Percentiles rank a stretch among this genome's conserved stretches.
Conservation (phyloP, 1,140 invertebrate species). For the Scaptodrosophila lebanonensis region DNA sequence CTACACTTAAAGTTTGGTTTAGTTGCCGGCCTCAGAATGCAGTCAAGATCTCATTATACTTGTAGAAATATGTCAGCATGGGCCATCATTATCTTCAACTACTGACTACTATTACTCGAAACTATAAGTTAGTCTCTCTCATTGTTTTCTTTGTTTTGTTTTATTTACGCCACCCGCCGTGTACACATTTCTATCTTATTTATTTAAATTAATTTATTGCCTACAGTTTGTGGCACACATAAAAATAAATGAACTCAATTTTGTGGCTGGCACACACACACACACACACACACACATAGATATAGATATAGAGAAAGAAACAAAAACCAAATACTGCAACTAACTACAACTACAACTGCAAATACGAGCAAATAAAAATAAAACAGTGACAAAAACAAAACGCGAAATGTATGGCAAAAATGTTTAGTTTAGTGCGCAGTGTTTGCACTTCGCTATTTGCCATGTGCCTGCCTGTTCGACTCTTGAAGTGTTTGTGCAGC, state of each 20-base stretch:
- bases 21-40: too few relatives aligned
- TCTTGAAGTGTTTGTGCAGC: not conserved
- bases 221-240: constrained; percentile 19
- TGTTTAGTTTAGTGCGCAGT: too few relatives aligned
- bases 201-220: constrained; percentile 52
- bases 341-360: constrained; percentile 29
- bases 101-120: too few relatives aligned
- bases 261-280: too few relatives aligned
- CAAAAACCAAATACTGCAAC: constrained; percentile 4
- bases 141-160: too few relatives aligned
- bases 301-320: constrained; percentile 12
- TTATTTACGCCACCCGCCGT: too few relatives aligned
- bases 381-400: not conserved
- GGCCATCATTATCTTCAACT: too few relatives aligned
- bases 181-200: constrained; percentile 23
- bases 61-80: too few relatives aligned
- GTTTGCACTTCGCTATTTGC: constrained; percentile 6
- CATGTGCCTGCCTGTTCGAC: not conserved
- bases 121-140: too few relatives aligned
- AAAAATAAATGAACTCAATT: constrained; percentile 66
- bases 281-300: too few relatives aligned
- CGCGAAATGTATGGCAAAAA: constrained; percentile 11
- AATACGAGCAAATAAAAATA: constrained; percentile 1
- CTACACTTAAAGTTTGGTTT: too few relatives aligned
- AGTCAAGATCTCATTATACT: too few relatives aligned